Evolutionary conservation across 2,888 invertebrate genomes (phyloP), one percentile per base, ranked within the genome.

Genomic region (Drosophila demipolita): DNA sequence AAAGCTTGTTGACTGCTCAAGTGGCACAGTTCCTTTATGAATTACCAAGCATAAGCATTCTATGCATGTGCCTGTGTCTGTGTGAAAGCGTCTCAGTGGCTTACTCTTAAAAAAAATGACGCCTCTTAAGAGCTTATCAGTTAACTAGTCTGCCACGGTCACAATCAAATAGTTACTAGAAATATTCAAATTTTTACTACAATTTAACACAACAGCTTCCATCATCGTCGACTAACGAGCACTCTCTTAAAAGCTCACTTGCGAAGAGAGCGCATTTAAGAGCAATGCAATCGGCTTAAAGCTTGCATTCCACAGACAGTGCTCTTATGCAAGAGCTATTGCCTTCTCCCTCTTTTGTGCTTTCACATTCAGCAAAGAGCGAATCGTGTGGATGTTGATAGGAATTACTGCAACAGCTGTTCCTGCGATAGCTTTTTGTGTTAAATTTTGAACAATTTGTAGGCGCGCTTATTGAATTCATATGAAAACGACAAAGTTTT

Each of bases 1-100:
- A 89, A 87, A 89, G 86, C 86, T 87, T 88, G 88, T 79, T 83
- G 84, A 84, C 89, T 84, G 69, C 87, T 89, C 87, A 87, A 89
- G 86, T 87, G 79, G 86, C 79, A 81, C 74, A 77, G 75, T 83
- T 85, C 74, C 81, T 82, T 78, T 69, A 71, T 74, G 66, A 73
- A 62, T 77, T 73, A 54, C 53, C 70, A n/a, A 58, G 66, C 66
- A 40, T 32, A 57, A 29, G 20, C 29, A 32, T 9, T 48, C 15
- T 23, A 29, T 40, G 29, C 40, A 6, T 54, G 23, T 45, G 58
- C 40, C n/a, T 50, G 35, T 45, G 62, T 52, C 52, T 52, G 32
- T 33, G 17, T 54, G 36, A 58, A 61, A 64, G 60, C 53, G 59
- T 76, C 61, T 71, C 58, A 45, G 49, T 35, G 38, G 59, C 62